Evolutionary conservation across 2,888 invertebrate genomes (phyloP).

Genomic region (Hemicrepidius hirtus): DNA sequence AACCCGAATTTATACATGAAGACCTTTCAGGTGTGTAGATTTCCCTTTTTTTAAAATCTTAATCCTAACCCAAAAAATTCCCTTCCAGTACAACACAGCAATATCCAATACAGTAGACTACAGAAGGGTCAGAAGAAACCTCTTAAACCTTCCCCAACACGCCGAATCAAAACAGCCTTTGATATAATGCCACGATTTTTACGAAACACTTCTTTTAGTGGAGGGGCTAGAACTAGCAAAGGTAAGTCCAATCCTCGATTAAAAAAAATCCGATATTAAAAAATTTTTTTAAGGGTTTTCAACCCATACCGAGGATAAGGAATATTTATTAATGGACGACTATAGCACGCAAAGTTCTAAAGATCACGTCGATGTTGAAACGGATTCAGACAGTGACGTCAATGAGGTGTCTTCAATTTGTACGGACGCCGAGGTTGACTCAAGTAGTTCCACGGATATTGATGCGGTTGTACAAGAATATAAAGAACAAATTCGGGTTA

Average conservation of each 20-base stretch:
- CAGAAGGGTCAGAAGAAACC: conserved; percentile 47
- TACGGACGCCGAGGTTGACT: conserved; percentile 73
- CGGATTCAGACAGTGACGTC: conserved; percentile 66
- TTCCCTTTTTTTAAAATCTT: neutral
- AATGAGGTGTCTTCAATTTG: conserved; percentile 63
- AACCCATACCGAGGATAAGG: conserved; percentile 75
- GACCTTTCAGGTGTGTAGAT: conserved; percentile 49
- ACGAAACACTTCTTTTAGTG: conserved; percentile 26
- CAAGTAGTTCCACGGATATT: conserved; percentile 84
- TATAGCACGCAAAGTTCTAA: conserved; percentile 70
- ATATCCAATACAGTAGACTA: conserved; percentile 67
- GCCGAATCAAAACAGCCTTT: conserved; percentile 58
- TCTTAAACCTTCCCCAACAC: conserved; percentile 37
- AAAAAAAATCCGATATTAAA: no score
- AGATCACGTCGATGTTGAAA: conserved; percentile 62
- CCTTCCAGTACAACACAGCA: conserved; percentile 57
- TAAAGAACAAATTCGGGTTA: conserved; percentile 79
- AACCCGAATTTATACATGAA: conserved; percentile 71
- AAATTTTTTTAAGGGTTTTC: conserved; percentile 40
- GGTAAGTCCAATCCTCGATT: no score
- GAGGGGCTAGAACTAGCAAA: conserved; percentile 11
- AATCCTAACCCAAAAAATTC: no score
- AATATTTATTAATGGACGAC: conserved; percentile 77
- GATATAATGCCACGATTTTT: conserved; percentile 60
- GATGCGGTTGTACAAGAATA: conserved; percentile 87